Evolutionary conservation across 2,797 vertebrate species (phyloP), one percentile per base, ranked within the genome.

Genomic region (Smutsia gigantea): DNA sequence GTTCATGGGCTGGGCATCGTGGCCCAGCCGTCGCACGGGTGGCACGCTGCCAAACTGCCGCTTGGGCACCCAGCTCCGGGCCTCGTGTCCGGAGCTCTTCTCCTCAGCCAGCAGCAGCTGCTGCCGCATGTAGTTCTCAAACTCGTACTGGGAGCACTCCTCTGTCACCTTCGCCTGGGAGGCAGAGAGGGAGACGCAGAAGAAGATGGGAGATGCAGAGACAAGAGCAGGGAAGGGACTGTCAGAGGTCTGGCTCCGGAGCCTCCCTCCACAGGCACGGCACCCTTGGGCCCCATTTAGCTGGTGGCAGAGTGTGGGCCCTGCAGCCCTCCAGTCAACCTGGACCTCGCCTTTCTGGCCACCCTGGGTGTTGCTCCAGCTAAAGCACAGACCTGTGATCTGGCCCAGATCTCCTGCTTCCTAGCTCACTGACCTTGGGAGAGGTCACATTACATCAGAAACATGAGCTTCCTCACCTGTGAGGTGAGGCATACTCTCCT

Each of bases 81-180:
- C 99, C 98, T 99, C 99, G 0, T 99, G 99, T 74, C 99, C 98
- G 96, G 99, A 99, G 99, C 99, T 99, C 98, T 99, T 99, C 98
- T 99, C 99, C 98, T 99, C 99, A 0, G 99, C 99, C 98, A 99
- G 98, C 98, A 99, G 98, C 97, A 99, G 99, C 98, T 99, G 99
- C 98, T 99, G 99, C 82, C 99, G 99, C 99, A 99, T 99, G 99
- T 99, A 99, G 99, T 99, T 99, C 98, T 99, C 99, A 31, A 99
- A 99, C 98, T 99, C 99, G 0, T 99, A 99, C 98, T 99, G 99
- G 0, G 99, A 99, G 55, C 99, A 99, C 98, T 99, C 99, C 97
- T 99, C 99, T 0, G 99, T 99, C 95, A 99, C 99, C 98, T 99
- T 99, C 4, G 98, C 99, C 99, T 99, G 46, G 68, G 49, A 42